Evolutionary conservation across 2,113 vertebrate genomes (phyloP), one percentile per base, ranked within the genome.

Genomic region (Phalacrocorax brasilianus): DNA sequence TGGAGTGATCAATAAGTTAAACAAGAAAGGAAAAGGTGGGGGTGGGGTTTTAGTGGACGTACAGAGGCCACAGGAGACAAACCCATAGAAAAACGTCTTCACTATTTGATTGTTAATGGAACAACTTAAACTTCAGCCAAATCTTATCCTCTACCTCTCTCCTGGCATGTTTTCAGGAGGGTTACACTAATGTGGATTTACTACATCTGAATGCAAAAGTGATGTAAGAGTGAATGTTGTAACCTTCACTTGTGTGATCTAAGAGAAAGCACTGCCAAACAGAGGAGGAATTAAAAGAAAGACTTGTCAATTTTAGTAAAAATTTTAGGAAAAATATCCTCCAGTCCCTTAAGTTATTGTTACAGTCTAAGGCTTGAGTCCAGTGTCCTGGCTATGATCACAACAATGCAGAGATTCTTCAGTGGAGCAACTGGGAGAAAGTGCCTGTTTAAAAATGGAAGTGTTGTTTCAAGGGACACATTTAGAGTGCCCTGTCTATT

Each of bases 401-500:
- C 15, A 52, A 10, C 30, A 59, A 59, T 26, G 27, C 71, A 4
- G 3, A 63, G 32, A 23, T 0, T 0, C 59, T 80, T 17, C 26
- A 24, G 66, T 35, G 19, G 17, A 84, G 30, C n/a, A 52, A 3
- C 12, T 72, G 56, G 11, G 49, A 68, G 30, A 68, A 91, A 65
- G 18, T 42, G 22, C 33, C 32, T 56, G 26, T 73, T 89, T 82
- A 82, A 52, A 93, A 93, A 45, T 38, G 4, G 11, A 75, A 78
- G 14, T n/a, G 35, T 11, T 35, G 7, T 71, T 79, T 82, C 38
- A 45, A 61, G 28, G 18, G 49, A 10, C 9, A 16, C 11, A 33
- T 23, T 67, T 50, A n/a, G 27, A 75, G 27, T 33, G 11, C 66
- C 66, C 42, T 56, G 1, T 32, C 14, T 56, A 26, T 53, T 75